Base-by-base conservation (phyloP, 2,888 invertebrate genomes). In the Smittia sp. region DNA sequence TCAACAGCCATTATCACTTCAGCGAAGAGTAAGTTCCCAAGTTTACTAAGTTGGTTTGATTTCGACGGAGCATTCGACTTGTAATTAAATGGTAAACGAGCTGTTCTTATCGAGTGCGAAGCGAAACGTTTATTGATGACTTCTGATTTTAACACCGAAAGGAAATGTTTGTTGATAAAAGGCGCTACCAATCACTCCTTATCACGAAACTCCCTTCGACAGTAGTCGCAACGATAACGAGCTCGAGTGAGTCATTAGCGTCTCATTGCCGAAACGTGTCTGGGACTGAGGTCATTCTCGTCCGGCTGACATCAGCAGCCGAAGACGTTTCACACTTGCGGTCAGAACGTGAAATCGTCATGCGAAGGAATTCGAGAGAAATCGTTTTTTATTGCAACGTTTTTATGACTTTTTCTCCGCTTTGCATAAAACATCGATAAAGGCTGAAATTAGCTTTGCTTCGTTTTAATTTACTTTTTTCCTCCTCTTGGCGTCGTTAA, bases 1-100 rank as follows among this genome's bases (percentile, higher is more conserved):
- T 97, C 78, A 96, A 98, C 82, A 87, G 91, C n/a, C 95, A 96
- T 83, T 96, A 96, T 81, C 86, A 86, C 75, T 95, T 96, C 79
- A 91, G 94, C 80, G 91, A 92, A 76, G 90, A 90, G 87, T 94
- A 83, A 86, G 87, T 87, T 69, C 25, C n/a, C 7, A 67, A 39
- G 72, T 41, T 67, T 41, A 62, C 58, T n/a, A n/a, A n/a, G n/a
- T n/a, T n/a, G n/a, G n/a, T n/a, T n/a, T n/a, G n/a, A 68, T 22
- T 27, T 65, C 65, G 24, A 13, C 54, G 1, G 15, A 39, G 15
- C 6, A 9, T 41, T 67, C 39, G 39, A 58, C 3, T 46, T 58
- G 72, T 69, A 69, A 69, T 69, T 69, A 69, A 69, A 39, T 69
- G 68, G 22, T 69, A 39, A 69, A 69, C 39, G 68, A 69, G 68